Percentiles rank a stretch among this genome's conserved stretches.
These are phyloP conservation scores for Oedothorax gibbosus DNA, from an alignment of 1,140 invertebrate genomes.

Conservation along the genomic window DNA sequence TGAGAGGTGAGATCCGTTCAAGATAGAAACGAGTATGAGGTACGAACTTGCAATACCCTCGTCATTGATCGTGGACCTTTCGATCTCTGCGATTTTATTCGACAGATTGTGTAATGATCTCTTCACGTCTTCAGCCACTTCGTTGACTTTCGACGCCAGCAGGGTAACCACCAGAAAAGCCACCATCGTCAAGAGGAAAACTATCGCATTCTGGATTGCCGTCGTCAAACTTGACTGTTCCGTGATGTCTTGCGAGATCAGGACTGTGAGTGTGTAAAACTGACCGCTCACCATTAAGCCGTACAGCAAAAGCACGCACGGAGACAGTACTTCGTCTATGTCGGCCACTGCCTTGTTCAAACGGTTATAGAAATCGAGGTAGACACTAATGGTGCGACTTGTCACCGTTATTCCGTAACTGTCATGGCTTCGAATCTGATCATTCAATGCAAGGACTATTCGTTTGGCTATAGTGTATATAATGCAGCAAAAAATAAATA, in stretches of 20 bases:
- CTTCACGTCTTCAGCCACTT: conserved; percentile 43
- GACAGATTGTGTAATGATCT: conserved; percentile 41
- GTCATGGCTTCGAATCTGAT: conserved; percentile 5
- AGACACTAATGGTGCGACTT: neutral
- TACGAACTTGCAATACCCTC: conserved; percentile 14
- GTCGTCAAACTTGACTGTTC: conserved; percentile 17
- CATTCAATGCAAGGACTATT: neutral
- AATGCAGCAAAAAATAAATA: conserved; percentile 34
- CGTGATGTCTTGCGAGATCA: conserved; percentile 43
- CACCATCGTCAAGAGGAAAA: conserved; percentile 43
- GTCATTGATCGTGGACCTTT: neutral
- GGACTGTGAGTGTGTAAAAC: conserved; percentile 39
- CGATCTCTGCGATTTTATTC: neutral
- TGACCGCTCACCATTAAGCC: conserved; percentile 54
- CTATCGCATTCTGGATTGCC: conserved; percentile 34
- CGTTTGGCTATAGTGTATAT: conserved; percentile 39
- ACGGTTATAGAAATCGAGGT: conserved; percentile 37
- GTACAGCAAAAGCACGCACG: conserved; percentile 46
- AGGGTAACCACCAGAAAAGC: conserved; percentile 46
- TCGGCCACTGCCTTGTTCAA: conserved; percentile 22
- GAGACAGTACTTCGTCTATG: conserved; percentile 51
- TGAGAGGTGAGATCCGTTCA: conserved; percentile 42
- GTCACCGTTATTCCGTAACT: neutral
- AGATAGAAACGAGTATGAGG: conserved; percentile 18
- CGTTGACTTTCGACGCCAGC: conserved; percentile 26